Percentiles rank a stretch among this genome's conserved stretches.
Conservation (phyloP, 2,797 vertebrate species). For the Sciurus carolinensis region DNA sequence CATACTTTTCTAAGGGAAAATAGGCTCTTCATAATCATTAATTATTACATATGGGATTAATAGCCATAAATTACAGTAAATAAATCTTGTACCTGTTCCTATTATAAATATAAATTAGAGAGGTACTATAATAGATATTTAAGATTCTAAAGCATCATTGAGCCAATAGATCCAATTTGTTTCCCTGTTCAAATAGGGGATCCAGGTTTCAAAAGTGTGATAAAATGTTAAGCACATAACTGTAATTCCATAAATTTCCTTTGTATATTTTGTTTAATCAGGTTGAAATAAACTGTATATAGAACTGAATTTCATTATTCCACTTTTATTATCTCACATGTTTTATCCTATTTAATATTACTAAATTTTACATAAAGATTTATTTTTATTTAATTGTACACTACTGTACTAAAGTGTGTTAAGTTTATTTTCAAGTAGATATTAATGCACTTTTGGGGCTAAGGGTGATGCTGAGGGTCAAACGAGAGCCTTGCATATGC, state of each 20-base stretch:
- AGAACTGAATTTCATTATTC: background rate
- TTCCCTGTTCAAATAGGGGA: slow-evolving; percentile 75
- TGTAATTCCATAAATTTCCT: background rate
- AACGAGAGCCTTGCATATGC: background rate
- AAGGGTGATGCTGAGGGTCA: background rate
- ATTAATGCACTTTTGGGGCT: background rate
- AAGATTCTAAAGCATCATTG: slow-evolving; percentile 80
- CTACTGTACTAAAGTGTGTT: background rate
- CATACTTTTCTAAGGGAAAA: slow-evolving; percentile 71
- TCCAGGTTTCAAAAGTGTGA: slow-evolving; percentile 51
- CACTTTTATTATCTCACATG: background rate
- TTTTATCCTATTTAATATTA: slow-evolving; percentile 10
- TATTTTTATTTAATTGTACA: slow-evolving; percentile 38
- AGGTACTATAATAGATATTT: slow-evolving; percentile 69
- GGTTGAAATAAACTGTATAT: background rate
- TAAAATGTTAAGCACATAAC: slow-evolving; percentile 39
- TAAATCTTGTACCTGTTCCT: slow-evolving; percentile 77
- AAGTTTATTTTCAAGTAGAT: slow-evolving; percentile 50
- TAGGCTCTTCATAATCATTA: slow-evolving; percentile 79
- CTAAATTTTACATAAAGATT: slow-evolving; percentile 46
- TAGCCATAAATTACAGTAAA: slow-evolving; percentile 81
- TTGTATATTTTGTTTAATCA: slow-evolving; percentile 47
- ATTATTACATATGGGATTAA: slow-evolving; percentile 79
- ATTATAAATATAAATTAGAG: slow-evolving; percentile 72
- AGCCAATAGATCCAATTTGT: slow-evolving; percentile 77